Conservation (phyloP, 2,113 vertebrate genomes). For the Galemys pyrenaicus region DNA sequence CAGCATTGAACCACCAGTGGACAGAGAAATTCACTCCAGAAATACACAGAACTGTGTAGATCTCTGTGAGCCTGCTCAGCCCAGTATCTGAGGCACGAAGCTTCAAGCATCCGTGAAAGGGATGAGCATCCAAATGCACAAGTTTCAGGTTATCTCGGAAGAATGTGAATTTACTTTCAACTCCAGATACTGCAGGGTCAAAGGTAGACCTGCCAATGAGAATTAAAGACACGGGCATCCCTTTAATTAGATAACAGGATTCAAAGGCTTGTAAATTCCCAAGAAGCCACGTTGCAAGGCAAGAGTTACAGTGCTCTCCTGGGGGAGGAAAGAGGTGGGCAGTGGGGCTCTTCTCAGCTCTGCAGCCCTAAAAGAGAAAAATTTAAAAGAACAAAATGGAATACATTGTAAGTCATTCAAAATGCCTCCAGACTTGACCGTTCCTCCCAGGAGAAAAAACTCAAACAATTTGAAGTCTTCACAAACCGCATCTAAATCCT, state of each 20-base stretch:
- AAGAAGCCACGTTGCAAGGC: conserved; percentile 83
- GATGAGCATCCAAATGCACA: conserved; percentile 54
- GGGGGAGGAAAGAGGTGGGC: background rate
- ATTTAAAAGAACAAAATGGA: conserved; percentile 80
- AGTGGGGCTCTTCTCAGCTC: conserved; percentile 50
- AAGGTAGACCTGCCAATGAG: conserved; percentile 82
- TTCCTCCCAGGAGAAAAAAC: conserved; percentile 83
- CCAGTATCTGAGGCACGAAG: background rate
- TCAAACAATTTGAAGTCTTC: conserved; percentile 80
- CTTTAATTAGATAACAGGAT: conserved; percentile 86
- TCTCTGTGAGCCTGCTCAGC: background rate
- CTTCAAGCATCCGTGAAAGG: conserved; percentile 7
- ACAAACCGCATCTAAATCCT: conserved; percentile 84
- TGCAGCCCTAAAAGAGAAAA: conserved; percentile 55
- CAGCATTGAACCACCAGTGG: conserved; percentile 33
- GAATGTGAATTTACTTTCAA: conserved; percentile 80
- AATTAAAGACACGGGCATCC: conserved; percentile 83
- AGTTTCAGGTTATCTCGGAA: conserved; percentile 70
- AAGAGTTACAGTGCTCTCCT: conserved; percentile 73
- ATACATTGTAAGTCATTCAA: conserved; percentile 70
- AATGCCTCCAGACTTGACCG: conserved; percentile 78
- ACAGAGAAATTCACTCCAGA: conserved; percentile 33
- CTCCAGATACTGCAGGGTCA: conserved; percentile 80
- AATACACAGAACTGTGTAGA: background rate
- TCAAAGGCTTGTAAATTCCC: conserved; percentile 86